Evolutionary conservation across 2,888 invertebrate genomes (phyloP), one percentile per base, ranked within the genome.

Genomic region (Mythimna impura): DNA sequence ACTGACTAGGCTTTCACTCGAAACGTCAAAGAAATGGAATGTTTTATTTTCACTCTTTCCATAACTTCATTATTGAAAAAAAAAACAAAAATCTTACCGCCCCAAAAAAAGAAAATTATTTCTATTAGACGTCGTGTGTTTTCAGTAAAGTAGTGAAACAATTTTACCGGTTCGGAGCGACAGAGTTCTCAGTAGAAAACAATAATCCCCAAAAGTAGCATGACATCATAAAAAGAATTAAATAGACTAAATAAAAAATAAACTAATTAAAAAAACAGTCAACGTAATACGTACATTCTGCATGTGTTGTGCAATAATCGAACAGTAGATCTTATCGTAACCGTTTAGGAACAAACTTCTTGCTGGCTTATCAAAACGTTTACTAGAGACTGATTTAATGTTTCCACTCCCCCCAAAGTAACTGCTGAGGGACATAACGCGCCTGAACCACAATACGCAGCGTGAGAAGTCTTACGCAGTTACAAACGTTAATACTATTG

Each of bases 301-400:
- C 93, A 93, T 93, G 95, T 94, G 95, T 94, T 94, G 95, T 96
- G 95, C 95, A 95, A 95, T 96, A 95, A 94, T 93, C 89, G 83
- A 93, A 90, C 81, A 76, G 91, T 95, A 95, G 94, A 82, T 89
- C 88, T 89, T 90, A 91, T 89, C 88, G 83, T 91, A 91, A 91
- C 89, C 88, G 87, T 86, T 86, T 94, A 94, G 93, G 89, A 87
- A 87, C 86, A 73, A 75, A 83, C 92, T 93, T 93, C 93, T 93
- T 90, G 94, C 94, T 93, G 95, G 91, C 92, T 94, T 93, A 91
- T 91, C 89, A 84, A 34, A 83, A 82, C 71, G 82, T 86, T 84
- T 89, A 87, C 87, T 93, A 91, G 91, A 94, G 94, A 94, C 94
- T 94, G 94, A 93, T 77, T 88, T 87, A 87, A 88, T 88, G 84